phyloP scores from a whole-genome alignment of 2,113 vertebrate species.

The Sander lucioperca region DNA sequence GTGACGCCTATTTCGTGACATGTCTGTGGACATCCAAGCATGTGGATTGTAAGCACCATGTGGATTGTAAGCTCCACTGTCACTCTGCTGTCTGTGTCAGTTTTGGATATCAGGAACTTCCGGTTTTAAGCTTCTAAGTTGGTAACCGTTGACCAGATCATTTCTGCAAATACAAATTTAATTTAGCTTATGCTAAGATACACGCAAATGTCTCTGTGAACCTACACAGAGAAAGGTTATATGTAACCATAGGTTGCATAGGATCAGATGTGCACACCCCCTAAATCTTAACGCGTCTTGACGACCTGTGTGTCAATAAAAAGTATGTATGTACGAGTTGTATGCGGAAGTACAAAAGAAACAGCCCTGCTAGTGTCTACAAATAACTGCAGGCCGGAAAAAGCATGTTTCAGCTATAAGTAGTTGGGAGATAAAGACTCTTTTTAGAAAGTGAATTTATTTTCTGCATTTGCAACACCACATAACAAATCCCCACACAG shows the following conservation, averaged over 20 bases:
- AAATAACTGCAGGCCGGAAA: background rate
- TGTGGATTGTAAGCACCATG: background rate
- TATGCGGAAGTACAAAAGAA: background rate
- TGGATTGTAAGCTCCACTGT: background rate
- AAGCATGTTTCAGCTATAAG: background rate
- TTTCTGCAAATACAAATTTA: background rate
- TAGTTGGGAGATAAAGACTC: background rate
- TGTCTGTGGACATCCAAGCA: background rate
- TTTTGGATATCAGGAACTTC: background rate
- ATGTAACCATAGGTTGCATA: background rate
- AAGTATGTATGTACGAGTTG: background rate
- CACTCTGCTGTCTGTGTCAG: background rate
- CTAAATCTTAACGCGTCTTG: background rate
- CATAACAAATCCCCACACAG: slow-evolving; percentile 1
- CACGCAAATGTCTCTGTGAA: background rate
- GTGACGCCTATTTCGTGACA: background rate
- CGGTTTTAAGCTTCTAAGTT: too few relatives aligned
- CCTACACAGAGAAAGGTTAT: background rate
- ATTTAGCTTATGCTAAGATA: background rate
- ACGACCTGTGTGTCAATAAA: background rate
- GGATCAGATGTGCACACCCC: background rate
- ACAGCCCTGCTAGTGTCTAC: background rate
- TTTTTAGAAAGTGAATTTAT: background rate
- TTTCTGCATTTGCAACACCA: background rate
- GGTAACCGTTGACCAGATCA: background rate